These are phyloP conservation scores for Baccha elongata DNA, from an alignment of 2,888 invertebrate species.

Conservation along the genomic window DNA sequence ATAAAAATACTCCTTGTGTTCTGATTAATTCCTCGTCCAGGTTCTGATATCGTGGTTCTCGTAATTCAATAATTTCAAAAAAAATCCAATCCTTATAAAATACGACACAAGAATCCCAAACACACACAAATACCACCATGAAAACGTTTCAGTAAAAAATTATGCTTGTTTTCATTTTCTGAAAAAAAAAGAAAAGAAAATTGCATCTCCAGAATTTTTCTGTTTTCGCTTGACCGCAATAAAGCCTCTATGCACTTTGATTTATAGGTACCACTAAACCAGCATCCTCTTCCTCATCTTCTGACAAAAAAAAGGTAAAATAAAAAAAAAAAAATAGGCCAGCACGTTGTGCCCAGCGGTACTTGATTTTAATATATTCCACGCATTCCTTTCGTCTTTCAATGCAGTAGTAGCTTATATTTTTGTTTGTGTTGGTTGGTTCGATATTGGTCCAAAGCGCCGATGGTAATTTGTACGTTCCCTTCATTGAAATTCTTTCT, in stretches of 20 bases:
- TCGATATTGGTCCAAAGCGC: background rate
- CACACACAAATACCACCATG: background rate
- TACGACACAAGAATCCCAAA: constrained; percentile 5
- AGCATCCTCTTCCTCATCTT: background rate
- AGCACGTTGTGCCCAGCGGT: constrained; percentile 55
- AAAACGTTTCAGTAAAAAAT: constrained; percentile 5
- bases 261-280: constrained; percentile 7
- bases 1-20: background rate
- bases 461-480: background rate
- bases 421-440: constrained; percentile 6
- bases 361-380: constrained; percentile 70
- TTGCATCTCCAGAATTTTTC: constrained; percentile 5
- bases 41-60: constrained; percentile 11
- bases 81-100: constrained; percentile 65
- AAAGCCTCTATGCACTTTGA: constrained; percentile 7
- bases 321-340: constrained; percentile 41
- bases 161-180: constrained; percentile 23
- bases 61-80: constrained; percentile 51
- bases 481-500: constrained; percentile 1
- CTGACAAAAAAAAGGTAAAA: background rate
- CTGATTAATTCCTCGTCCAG: constrained; percentile 1
- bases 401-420: constrained; percentile 25
- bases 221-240: constrained; percentile 21
- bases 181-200: constrained; percentile 5
- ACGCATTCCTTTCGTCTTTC: constrained; percentile 57